phyloP scores from a whole-genome alignment of 1,140 invertebrate genomes.

The Rhopalosiphum padi region DNA sequence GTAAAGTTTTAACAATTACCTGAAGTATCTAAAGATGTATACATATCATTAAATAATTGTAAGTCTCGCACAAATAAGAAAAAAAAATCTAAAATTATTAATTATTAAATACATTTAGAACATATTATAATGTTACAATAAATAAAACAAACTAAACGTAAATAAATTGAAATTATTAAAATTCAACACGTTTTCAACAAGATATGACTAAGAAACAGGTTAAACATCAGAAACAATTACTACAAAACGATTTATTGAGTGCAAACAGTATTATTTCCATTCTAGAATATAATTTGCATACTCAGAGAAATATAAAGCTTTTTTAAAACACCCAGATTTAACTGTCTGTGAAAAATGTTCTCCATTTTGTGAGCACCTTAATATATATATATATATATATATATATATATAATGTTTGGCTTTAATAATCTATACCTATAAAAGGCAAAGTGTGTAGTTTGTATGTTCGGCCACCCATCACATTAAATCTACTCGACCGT shows the following conservation, averaged over 20 bases:
- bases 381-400: neutral
- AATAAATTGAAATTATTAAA: neutral
- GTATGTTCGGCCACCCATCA: neutral
- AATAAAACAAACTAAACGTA: neutral
- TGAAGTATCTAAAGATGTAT: neutral
- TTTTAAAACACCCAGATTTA: neutral
- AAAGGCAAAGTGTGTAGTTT: neutral
- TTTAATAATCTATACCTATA: slow-evolving; percentile 14
- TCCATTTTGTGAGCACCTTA: neutral
- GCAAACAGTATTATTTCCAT: neutral
- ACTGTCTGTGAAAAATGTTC: neutral
- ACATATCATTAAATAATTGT: neutral
- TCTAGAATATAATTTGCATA: neutral
- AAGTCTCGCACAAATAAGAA: too few relatives aligned
- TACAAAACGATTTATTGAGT: neutral
- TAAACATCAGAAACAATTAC: neutral
- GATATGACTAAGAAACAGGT: neutral
- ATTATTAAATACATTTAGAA: neutral
- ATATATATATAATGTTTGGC: neutral
- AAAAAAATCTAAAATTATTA: neutral
- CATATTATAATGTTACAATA: neutral
- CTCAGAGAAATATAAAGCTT: neutral
- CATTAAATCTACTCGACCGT: slow-evolving; percentile 7
- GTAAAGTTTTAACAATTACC: neutral
- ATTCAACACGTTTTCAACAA: neutral